Base-by-base conservation (phyloP, 2,797 vertebrate genomes). In the Coregonus suidteri region DNA sequence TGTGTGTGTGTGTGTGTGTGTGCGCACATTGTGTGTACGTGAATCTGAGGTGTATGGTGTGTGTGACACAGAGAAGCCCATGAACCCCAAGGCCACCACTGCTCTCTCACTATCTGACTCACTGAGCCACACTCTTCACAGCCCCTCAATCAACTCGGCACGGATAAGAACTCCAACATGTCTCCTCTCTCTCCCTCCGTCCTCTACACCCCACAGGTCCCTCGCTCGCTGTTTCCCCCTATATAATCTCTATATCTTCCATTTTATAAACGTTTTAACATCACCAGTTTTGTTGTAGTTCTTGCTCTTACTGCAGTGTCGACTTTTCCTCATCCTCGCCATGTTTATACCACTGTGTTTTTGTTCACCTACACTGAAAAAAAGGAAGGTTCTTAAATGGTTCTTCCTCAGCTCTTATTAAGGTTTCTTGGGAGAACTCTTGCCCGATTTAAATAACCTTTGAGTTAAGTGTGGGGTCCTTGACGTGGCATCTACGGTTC, bases 1-100 rank as follows among this genome's bases (percentile, higher is more conserved):
- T 51, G 69, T 47, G 69, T 51, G 69, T 51, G 69, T 51, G 69
- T 47, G 69, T 51, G 69, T 51, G 69, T 51, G 52, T 72, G 51
- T 16, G 69, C 9, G 41, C 9, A 0, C 41, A 47, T 11, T 18
- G 52, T 52, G n/a, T 0, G 41, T 51, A 59, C 15, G 62, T 73
- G 52, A 30, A 53, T 2, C 69, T 56, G 66, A 78, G 76, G 76
- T 81, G 34, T 59, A n/a, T 6, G n/a, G n/a, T 73, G 66, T 68
- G 76, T 71, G 69, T 35, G 54, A 81, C 77, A 77, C 71, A 53
- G 35, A 34, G 62, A 80, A 69, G 77, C 76, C 51, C 65, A 71
- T 16, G 65, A 52, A 74, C 77, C 77, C 73, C 20, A 73, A 71
- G 70, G 70, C 76, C 70, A 76, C 31, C 9, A 13, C 54, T 37